These are phyloP conservation scores for Gari tellinella DNA, from an alignment of 2,888 invertebrate species.

Conservation along the genomic window DNA sequence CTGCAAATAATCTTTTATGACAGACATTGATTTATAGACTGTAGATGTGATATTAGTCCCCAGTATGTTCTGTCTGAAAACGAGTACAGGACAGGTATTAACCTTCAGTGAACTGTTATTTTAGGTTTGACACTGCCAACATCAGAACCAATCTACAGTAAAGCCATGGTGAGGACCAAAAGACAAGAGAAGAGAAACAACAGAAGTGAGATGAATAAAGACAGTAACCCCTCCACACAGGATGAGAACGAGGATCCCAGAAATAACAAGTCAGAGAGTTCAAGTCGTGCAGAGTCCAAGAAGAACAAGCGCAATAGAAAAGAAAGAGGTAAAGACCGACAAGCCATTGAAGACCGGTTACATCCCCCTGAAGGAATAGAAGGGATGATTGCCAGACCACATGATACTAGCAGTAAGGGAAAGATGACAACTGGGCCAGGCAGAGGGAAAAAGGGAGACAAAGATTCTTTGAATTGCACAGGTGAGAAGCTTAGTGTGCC, in stretches of 20 bases:
- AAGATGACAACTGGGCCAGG: background rate
- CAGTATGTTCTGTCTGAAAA: no score
- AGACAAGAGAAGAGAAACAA: constrained; percentile 50
- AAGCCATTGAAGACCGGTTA: no score
- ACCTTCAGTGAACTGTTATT: constrained; percentile 10
- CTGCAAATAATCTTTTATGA: no score
- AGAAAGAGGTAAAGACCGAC: constrained; percentile 50
- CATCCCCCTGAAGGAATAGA: no score
- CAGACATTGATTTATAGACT: no score
- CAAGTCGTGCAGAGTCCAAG: constrained; percentile 60
- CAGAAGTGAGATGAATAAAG: constrained; percentile 35
- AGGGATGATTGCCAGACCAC: no score
- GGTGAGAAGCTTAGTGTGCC: no score
- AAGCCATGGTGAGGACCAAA: constrained; percentile 56
- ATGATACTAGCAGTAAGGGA: constrained; percentile 4
- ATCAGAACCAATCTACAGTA: constrained; percentile 65
- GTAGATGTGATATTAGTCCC: no score
- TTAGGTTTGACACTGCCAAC: constrained; percentile 67
- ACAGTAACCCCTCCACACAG: constrained; percentile 26
- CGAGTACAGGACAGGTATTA: no score
- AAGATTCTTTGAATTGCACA: constrained; percentile 3
- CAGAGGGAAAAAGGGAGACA: constrained; percentile 26
- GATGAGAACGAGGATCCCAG: constrained; percentile 55
- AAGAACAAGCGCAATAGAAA: constrained; percentile 67
- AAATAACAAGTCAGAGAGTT: constrained; percentile 42